A percentile compares a stretch with the other conserved stretches of the same genome.
These are phyloP conservation scores for Tricholauxania praeusta DNA, from an alignment of 2,888 invertebrate species.

Conservation along the genomic window DNA sequence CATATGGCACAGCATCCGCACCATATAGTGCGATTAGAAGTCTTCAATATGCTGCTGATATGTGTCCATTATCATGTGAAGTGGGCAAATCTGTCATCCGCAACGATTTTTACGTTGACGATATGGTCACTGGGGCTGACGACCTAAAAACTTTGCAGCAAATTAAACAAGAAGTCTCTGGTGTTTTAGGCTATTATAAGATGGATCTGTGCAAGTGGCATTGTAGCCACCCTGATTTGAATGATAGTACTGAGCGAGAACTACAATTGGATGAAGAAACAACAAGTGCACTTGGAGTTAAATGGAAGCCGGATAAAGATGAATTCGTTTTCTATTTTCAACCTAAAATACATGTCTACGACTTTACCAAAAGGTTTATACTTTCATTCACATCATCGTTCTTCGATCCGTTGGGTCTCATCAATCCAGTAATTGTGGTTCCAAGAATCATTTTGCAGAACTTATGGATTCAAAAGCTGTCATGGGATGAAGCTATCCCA, in stretches of 20 bases:
- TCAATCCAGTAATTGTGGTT: conserved; percentile 13
- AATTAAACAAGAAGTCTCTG: neutral
- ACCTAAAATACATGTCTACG: neutral
- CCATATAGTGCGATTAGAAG: conserved; percentile 39
- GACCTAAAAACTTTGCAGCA: neutral
- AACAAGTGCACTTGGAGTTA: conserved; percentile 25
- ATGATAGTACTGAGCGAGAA: conserved; percentile 8
- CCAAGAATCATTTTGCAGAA: conserved; percentile 29
- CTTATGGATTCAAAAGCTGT: conserved; percentile 27
- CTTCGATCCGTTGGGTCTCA: conserved; percentile 39
- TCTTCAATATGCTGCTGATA: conserved; percentile 32
- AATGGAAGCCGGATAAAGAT: conserved; percentile 29
- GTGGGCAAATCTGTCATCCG: conserved; percentile 39
- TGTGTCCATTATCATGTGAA: conserved; percentile 39
- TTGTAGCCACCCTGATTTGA: conserved; percentile 4
- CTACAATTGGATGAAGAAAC: conserved; percentile 10
- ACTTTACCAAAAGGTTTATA: conserved; percentile 23
- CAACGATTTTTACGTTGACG: conserved; percentile 49
- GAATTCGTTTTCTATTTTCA: conserved; percentile 23
- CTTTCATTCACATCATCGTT: conserved; percentile 36
- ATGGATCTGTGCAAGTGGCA: conserved; percentile 30
- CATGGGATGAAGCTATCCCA: conserved; percentile 29
- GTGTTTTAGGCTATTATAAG: neutral
- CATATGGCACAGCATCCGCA: conserved; percentile 40
- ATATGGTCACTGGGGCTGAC: conserved; percentile 41